Evolutionary conservation across 2,113 vertebrate species (phyloP), one percentile per base, ranked within the genome.

Genomic region (Cyanocitta stelleri): DNA sequence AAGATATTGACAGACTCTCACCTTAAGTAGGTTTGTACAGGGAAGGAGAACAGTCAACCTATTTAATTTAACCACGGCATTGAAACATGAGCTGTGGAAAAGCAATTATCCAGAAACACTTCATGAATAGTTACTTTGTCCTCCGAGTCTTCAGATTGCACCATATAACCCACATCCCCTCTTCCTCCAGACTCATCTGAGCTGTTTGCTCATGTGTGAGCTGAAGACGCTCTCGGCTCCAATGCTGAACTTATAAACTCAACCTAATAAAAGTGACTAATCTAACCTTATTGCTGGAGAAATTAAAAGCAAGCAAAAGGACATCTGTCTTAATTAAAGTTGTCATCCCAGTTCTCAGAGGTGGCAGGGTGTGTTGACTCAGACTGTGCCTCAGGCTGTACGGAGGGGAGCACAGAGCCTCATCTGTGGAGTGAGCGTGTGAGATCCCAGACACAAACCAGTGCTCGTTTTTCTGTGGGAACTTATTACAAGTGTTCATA

Each of bases 271-370:
- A 95, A 89, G 66, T 89, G 90, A 89, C 93, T 88, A 90, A 89
- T 63, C 95, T 89, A 96, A 96, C 80, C 90, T 97, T 95, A 97
- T 88, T 22, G 21, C 72, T 92, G 93, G 59, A 95, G 91, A 97
- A 98, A 97, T 98, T 95, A 98, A 97, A 97, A 83, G 80, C 87
- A 97, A 97, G 92, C 80, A 96, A 78, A 86, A 91, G 68, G 62
- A 90, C 23, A 44, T 33, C 37, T 92, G 75, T 10, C 44, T 98
- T 98, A 97, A 98, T 97, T 96, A 97, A 94, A 96, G 67, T 17
- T 68, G 22, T 81, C 32, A 30, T 69, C 76, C 33, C 69, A 90
- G 64, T 76, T 77, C 82, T 62, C 17, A 26, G 71, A 89, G 49
- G 41, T 4, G 8, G 73, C 58, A 69, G 39, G 17, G n/a, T 41